Evolutionary conservation across 2,888 invertebrate genomes (phyloP).

Genomic region (Rhingia campestris): DNA sequence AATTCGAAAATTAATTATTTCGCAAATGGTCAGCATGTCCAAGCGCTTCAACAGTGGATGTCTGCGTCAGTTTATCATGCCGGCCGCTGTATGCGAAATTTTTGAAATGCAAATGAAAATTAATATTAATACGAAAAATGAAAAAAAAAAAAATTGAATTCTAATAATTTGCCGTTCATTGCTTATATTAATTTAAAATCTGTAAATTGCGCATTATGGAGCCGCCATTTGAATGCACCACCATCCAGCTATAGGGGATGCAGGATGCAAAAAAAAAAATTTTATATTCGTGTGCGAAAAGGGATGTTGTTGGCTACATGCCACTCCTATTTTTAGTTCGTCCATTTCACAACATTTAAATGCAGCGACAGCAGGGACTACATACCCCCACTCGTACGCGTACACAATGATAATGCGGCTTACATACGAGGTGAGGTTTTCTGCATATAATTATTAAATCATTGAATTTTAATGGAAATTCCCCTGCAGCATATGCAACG

Average conservation of each 20-base stretch:
- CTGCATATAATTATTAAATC: constrained; percentile 59
- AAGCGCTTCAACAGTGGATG: constrained; percentile 39
- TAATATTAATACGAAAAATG: not conserved
- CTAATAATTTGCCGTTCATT: constrained; percentile 5
- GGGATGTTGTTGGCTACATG: constrained; percentile 27
- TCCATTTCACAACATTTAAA: constrained; percentile 23
- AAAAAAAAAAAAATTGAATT: constrained; percentile 6
- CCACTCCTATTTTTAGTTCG: constrained; percentile 55
- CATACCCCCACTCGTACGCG: no score
- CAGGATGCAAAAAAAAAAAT: not conserved
- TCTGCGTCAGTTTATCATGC: constrained; percentile 59
- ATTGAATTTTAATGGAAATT: constrained; percentile 62
- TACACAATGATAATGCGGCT: not conserved
- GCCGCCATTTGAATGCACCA: no score
- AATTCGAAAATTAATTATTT: constrained; percentile 27
- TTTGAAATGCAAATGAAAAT: not conserved
- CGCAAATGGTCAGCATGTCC: constrained; percentile 56
- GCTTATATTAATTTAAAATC: constrained; percentile 12
- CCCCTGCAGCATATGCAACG: constrained; percentile 35
- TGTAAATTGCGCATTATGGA: constrained; percentile 17
- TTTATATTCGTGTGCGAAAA: constrained; percentile 10
- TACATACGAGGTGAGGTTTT: constrained; percentile 24
- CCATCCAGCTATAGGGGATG: not conserved
- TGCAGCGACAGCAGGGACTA: constrained; percentile 24
- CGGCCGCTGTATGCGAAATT: constrained; percentile 44